Evolutionary conservation across 2,113 vertebrate species (phyloP).

Genomic region (Chauna torquata): DNA sequence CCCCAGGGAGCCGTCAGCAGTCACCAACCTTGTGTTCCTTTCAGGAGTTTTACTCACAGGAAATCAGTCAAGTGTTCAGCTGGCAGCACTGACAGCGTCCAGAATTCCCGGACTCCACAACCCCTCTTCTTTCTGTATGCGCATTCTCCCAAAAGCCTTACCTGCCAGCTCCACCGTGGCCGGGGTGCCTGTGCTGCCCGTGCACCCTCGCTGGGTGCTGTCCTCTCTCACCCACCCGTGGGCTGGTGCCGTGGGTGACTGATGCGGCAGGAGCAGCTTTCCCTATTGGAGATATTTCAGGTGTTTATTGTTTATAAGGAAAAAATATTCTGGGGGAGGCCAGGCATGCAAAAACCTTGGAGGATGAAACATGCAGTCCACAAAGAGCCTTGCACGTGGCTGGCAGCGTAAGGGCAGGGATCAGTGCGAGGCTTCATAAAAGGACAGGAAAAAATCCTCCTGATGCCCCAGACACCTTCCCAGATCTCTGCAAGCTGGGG

Average conservation of each 20-base stretch:
- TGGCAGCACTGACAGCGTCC: neutral
- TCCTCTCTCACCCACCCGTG: fast-evolving
- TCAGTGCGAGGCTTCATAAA: neutral
- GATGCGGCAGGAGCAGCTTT: neutral
- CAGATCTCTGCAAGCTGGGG: neutral
- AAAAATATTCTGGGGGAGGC: neutral
- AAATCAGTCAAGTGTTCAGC: neutral
- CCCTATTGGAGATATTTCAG: neutral
- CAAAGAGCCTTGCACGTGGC: neutral
- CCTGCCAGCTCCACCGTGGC: neutral
- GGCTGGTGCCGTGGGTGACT: fast-evolving
- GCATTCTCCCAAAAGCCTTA: neutral
- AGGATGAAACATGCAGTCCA: neutral
- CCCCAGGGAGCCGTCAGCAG: neutral
- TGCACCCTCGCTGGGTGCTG: neutral
- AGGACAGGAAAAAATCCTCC: neutral
- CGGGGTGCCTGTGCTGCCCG: neutral
- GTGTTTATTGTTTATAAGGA: neutral
- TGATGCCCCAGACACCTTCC: neutral
- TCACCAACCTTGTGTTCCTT: neutral
- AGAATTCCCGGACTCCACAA: neutral
- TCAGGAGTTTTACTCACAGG: neutral
- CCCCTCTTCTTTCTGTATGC: neutral
- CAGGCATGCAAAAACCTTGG: neutral
- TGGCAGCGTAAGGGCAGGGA: neutral